Evolutionary conservation across 2,888 invertebrate genomes (phyloP), one percentile per base, ranked within the genome.

Genomic region (Pollenia griseotomentosa): DNA sequence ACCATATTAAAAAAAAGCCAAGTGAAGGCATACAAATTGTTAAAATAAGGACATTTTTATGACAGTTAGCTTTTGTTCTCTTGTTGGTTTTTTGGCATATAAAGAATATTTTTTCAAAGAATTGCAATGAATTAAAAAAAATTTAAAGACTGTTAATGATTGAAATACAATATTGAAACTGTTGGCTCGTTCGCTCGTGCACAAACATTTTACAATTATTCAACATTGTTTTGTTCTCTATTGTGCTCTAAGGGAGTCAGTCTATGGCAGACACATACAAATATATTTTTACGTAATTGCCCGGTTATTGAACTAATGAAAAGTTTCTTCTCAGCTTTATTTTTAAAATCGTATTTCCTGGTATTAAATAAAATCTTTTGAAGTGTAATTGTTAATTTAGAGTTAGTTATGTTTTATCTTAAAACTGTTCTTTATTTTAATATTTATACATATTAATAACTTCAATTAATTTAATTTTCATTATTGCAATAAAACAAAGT

Each of bases 141-240:
- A 71, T 33, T 46, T 66, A 66, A 74, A 59, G 77, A 77, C 84
- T 84, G 87, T 82, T 78, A 84, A 84, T 78, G 81, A 87, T 81
- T 84, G 77, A 82, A 83, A 66, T 78, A 81, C 82, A 78, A 82
- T 33, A 87, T 87, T 84, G 84, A 87, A 87, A 87, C 84, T 87
- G 84, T 84, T 87, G 87, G 87, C 87, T 82, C 84, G 84, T 84
- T 87, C 78, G 87, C 87, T 82, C 87, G 87, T 87, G 84, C 81
- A 84, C 63, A 73, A 10, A 79, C 14, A 70, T 19, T 75, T 44
- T 14, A 53, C 23, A 44, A 23, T 8, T 42, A 23, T 51, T 51
- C 19, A 16, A 8, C 33, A 23, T 19, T 53, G 7, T 40, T 12
- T 19, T 44, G 16, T 68, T 48, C 11, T 71, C 46, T 16, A 44